phyloP scores from a whole-genome alignment of 2,113 vertebrate genomes.

The Sapajus apella region DNA sequence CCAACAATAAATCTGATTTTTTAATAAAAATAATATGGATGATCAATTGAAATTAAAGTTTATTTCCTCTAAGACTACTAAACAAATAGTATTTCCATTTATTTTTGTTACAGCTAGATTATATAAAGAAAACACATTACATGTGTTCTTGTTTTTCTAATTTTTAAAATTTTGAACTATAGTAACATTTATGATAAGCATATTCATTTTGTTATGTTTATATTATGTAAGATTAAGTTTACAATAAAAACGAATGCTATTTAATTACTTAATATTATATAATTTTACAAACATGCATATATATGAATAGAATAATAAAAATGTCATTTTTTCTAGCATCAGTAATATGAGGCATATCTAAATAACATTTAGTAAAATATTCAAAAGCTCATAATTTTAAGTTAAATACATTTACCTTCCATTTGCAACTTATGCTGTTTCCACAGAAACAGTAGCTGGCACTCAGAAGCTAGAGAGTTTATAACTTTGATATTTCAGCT shows the following conservation, averaged over 20 bases:
- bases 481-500: constrained; percentile 73
- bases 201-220: background rate
- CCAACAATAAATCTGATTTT: background rate
- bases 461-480: constrained; percentile 63
- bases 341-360: background rate
- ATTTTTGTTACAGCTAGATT: background rate
- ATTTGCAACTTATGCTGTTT: constrained; percentile 56
- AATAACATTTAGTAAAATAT: constrained; percentile 38
- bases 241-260: background rate
- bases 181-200: background rate
- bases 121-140: background rate
- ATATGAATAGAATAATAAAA: background rate
- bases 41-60: background rate
- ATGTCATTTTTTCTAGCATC: background rate
- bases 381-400: constrained; percentile 44
- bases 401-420: constrained; percentile 39
- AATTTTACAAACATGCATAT: background rate
- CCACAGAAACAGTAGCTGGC: constrained; percentile 60
- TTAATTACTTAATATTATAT: background rate
- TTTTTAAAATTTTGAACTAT: background rate
- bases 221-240: background rate
- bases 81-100: background rate
- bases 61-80: background rate
- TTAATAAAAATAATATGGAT: background rate
- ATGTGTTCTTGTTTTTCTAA: background rate